Base-by-base conservation (phyloP, 2,797 vertebrate species). In the Falco columbarius region DNA sequence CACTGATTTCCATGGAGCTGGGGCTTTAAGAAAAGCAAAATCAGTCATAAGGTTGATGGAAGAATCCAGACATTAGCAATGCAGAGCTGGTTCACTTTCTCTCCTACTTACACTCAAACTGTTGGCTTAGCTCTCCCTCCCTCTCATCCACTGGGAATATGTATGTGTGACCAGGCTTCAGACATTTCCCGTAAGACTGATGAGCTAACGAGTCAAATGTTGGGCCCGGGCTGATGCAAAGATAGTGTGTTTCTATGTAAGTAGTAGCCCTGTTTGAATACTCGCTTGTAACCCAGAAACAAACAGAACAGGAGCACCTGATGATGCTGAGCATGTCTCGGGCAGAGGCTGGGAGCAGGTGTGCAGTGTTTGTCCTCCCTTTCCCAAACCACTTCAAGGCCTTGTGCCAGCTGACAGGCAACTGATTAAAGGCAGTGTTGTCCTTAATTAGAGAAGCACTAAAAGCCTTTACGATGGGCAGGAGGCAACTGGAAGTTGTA, bases 291-390 rank as follows among this genome's bases (percentile, higher is more conserved):
- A 62, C 70, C 47, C 70, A 49, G 55, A 56, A 73, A 13, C 63
- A 80, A 81, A n/a, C 4, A 6, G 14, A 40, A 0, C 0, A 7
- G 42, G 30, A 79, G 17, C 0, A 0, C 56, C 36, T 15, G 14
- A 10, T 36, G 32, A 6, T 67, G 32, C 5, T 5, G 42, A 44
- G 29, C 1, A 0, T 19, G 46, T 27, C 40, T 38, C 19, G 63
- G 86, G 63, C 49, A 71, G 49, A 40, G 46, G n/a, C 38, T 82
- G 58, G 67, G 47, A 81, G 40, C 68, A 71, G 56, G 16, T 26
- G 20, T 49, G 77, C 36, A 12, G 40, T 26, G 65, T 55, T 80
- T 86, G 61, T 66, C 36, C 21, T 71, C 30, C 27, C 16, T 49
- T 51, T 89, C 59, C 58, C 61, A 73, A 68, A 81, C 15, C 54